phyloP scores from a whole-genome alignment of 2,888 invertebrate species.

The Volucella inanis region DNA sequence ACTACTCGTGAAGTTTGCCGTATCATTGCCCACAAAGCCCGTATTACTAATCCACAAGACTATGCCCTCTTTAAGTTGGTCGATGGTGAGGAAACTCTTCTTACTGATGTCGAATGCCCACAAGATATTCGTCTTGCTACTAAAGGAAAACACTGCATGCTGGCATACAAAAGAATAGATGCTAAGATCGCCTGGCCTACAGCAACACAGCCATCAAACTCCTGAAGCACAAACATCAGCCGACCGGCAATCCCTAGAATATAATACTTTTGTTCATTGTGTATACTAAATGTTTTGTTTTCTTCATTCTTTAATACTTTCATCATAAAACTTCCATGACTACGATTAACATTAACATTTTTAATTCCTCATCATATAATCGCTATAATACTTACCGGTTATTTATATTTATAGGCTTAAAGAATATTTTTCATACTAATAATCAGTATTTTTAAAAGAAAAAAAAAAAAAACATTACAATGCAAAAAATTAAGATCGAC shows the following conservation, averaged over 20 bases:
- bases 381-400: slow-evolving; percentile 61
- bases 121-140: slow-evolving; percentile 91
- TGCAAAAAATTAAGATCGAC: slow-evolving; percentile 6
- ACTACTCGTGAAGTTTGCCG: slow-evolving; percentile 96
- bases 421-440: slow-evolving; percentile 72
- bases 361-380: slow-evolving; percentile 63
- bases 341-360: slow-evolving; percentile 69
- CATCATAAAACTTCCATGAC: slow-evolving; percentile 71
- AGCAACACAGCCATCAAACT: slow-evolving; percentile 79
- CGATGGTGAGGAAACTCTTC: slow-evolving; percentile 95
- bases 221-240: slow-evolving; percentile 31
- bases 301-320: slow-evolving; percentile 38
- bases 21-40: slow-evolving; percentile 96
- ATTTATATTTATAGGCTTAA: slow-evolving; percentile 60
- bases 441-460: slow-evolving; percentile 64
- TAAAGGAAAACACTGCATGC: slow-evolving; percentile 92
- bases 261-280: slow-evolving; percentile 64
- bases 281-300: slow-evolving; percentile 64
- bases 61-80: slow-evolving; percentile 95
- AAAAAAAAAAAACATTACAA: slow-evolving; percentile 18
- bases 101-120: slow-evolving; percentile 94
- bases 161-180: slow-evolving; percentile 97
- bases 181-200: slow-evolving; percentile 98
- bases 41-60: slow-evolving; percentile 98
- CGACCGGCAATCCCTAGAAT: slow-evolving; percentile 61